phyloP scores from a whole-genome alignment of 2,888 invertebrate species.

The Caenorhabditis sp. region DNA sequence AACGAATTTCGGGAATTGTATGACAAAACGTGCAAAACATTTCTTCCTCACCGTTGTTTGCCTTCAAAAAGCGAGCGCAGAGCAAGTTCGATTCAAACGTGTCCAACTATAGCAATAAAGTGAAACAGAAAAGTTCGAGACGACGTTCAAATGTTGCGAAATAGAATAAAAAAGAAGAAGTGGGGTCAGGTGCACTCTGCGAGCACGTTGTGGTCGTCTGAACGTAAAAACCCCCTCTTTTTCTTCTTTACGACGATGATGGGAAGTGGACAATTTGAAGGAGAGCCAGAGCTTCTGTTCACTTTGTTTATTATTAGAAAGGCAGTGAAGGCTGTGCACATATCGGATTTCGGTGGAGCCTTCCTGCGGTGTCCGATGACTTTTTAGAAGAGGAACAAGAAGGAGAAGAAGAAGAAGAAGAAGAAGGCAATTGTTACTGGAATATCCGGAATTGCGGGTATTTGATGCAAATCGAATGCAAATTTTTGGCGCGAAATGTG shows the following conservation, averaged over 20 bases:
- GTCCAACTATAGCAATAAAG: no score
- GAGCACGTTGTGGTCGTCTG: slow-evolving; percentile 16
- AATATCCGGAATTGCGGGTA: no score
- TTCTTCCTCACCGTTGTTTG: no score
- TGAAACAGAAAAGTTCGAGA: no score
- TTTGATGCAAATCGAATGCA: slow-evolving; percentile 47
- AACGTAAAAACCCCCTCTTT: not conserved
- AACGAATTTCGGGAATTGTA: no score
- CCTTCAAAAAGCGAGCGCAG: no score
- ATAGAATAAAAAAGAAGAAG: slow-evolving; percentile 6
- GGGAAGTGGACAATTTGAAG: slow-evolving; percentile 39
- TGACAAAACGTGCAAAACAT: no score
- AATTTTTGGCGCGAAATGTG: slow-evolving; percentile 3
- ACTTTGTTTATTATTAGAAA: slow-evolving; percentile 35
- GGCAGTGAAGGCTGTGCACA: slow-evolving; percentile 10
- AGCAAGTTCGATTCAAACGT: no score
- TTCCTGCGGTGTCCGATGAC: not conserved
- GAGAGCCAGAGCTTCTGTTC: slow-evolving; percentile 25
- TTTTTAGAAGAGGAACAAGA: not conserved
- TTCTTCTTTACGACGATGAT: slow-evolving; percentile 32
- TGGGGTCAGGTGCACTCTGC: slow-evolving; percentile 18
- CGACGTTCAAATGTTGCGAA: not conserved
- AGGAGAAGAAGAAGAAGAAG: not conserved
- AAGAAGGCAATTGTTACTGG: slow-evolving; percentile 27
- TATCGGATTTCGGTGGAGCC: slow-evolving; percentile 23